Evolutionary conservation across 2,113 vertebrate species (phyloP).

Genomic region (human): DNA sequence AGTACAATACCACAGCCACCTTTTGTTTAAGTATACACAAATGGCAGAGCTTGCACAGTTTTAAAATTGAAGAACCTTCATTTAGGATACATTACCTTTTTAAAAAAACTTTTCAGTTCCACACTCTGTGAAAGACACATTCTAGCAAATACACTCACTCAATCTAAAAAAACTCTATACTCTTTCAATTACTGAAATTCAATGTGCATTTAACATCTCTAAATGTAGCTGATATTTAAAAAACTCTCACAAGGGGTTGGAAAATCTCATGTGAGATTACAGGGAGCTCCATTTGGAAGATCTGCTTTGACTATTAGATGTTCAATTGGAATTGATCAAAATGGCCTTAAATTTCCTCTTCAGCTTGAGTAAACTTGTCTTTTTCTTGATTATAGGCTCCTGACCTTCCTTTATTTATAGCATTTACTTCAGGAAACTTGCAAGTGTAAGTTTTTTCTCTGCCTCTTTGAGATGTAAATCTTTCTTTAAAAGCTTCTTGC

Average conservation of each 20-base stretch:
- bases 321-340: conserved; percentile 38
- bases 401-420: conserved; percentile 36
- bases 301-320: neutral
- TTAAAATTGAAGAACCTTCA: neutral
- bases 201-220: neutral
- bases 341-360: neutral
- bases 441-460: conserved; percentile 38
- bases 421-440: conserved; percentile 34
- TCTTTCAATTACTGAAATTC: conserved; percentile 13
- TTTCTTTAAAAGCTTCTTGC: conserved; percentile 39
- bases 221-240: neutral
- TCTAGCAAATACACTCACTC: neutral
- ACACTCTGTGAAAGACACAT: neutral
- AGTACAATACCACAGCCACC: neutral
- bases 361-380: neutral
- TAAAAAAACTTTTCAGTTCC: neutral
- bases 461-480: conserved; percentile 42
- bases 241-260: neutral
- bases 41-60: neutral
- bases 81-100: neutral
- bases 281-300: neutral
- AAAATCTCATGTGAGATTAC: neutral
- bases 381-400: neutral
- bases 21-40: conserved; percentile 48
- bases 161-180: neutral